Conservation (phyloP, 92 coral and sea anemone genomes). For the Metridium senile region DNA sequence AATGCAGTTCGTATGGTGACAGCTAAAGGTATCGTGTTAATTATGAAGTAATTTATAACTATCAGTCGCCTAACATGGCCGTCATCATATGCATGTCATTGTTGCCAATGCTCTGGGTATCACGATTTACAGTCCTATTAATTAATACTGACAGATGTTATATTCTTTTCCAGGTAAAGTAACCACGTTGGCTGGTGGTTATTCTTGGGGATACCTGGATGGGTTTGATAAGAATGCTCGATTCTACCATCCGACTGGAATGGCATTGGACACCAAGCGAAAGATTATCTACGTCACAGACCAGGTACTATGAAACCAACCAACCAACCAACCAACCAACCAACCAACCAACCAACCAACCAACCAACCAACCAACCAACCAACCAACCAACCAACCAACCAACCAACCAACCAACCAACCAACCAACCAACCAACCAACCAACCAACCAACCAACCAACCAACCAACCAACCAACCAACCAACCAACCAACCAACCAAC, state of each 20-base stretch:
- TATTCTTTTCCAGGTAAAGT: constrained; percentile 46
- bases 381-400: neutral
- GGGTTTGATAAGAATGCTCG: constrained; percentile 57
- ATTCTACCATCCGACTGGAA: constrained; percentile 83
- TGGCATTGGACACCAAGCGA: constrained; percentile 61
- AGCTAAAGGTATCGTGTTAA: constrained; percentile 57
- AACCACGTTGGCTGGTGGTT: constrained; percentile 73
- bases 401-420: neutral
- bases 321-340: neutral
- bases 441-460: neutral
- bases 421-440: neutral
- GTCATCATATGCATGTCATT: too few relatives aligned
- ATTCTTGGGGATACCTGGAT: constrained; percentile 54
- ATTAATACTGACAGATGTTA: too few relatives aligned
- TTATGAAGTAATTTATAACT: too few relatives aligned
- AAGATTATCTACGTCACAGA: constrained; percentile 79
- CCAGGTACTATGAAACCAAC: constrained; percentile 46
- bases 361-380: neutral
- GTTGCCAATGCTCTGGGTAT: too few relatives aligned
- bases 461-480: neutral
- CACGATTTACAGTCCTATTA: too few relatives aligned
- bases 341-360: neutral
- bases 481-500: neutral
- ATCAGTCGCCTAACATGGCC: too few relatives aligned
- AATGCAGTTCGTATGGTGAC: constrained; percentile 75